Conservation (phyloP, 2,113 vertebrate species). For the Pongo abelii region DNA sequence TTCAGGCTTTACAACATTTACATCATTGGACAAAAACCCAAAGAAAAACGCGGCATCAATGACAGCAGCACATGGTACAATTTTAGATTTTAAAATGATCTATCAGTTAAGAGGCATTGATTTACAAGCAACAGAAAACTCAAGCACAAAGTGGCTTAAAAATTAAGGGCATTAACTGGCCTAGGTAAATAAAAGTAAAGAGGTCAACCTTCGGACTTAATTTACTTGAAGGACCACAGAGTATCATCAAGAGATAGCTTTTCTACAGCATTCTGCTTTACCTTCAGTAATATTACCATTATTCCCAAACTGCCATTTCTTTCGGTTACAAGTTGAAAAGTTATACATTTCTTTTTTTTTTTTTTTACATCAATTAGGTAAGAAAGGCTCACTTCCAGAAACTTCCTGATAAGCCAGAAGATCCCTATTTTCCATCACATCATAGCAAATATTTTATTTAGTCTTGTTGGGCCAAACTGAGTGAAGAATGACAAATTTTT, state of each 20-base stretch:
- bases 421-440: background rate
- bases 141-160: background rate
- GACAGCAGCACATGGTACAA: background rate
- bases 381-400: background rate
- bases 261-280: background rate
- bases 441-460: background rate
- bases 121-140: background rate
- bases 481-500: background rate
- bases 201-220: background rate
- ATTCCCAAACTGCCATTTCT: background rate
- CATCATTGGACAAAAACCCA: constrained; percentile 17
- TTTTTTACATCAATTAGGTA: background rate
- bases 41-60: background rate
- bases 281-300: background rate
- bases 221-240: background rate
- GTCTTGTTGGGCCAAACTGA: background rate
- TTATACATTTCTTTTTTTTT: background rate
- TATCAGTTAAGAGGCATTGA: background rate
- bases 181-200: background rate
- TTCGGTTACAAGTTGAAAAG: background rate
- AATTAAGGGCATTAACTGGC: background rate
- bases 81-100: constrained; percentile 9
- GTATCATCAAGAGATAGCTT: background rate
- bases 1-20: constrained; percentile 23
- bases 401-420: background rate